phyloP scores from a whole-genome alignment of 2,797 vertebrate species.

The Iguana delicatissima region DNA sequence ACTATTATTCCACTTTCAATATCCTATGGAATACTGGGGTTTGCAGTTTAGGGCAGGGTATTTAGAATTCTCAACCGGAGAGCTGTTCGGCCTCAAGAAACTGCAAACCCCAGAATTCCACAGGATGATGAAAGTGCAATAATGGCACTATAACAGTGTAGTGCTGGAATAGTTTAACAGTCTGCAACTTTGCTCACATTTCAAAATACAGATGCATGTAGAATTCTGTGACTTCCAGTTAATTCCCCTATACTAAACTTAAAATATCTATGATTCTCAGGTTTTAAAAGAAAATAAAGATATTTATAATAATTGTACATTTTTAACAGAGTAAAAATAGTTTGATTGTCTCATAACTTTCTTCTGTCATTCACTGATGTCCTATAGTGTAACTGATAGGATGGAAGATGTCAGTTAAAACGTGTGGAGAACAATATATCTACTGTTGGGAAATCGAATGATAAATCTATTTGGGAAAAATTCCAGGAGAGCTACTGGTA shows the following conservation, averaged over 20 bases:
- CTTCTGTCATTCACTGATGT: not conserved
- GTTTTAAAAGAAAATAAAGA: not conserved
- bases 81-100: too few relatives aligned
- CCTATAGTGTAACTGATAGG: not conserved
- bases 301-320: not conserved
- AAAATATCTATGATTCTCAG: not conserved
- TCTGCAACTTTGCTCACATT: not conserved
- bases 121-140: too few relatives aligned
- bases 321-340: not conserved
- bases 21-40: too few relatives aligned
- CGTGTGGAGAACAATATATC: not conserved
- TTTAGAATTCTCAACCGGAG: too few relatives aligned
- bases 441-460: not conserved
- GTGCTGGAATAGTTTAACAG: too few relatives aligned
- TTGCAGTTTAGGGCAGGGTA: too few relatives aligned
- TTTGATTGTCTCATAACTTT: not conserved
- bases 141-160: too few relatives aligned
- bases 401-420: not conserved
- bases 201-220: not conserved
- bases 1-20: too few relatives aligned
- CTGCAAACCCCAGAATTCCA: too few relatives aligned
- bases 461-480: not conserved
- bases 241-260: not conserved
- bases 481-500: too few relatives aligned
- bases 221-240: not conserved